phyloP scores from a whole-genome alignment of 2,113 vertebrate genomes.

The Microcebus griseorufus region DNA sequence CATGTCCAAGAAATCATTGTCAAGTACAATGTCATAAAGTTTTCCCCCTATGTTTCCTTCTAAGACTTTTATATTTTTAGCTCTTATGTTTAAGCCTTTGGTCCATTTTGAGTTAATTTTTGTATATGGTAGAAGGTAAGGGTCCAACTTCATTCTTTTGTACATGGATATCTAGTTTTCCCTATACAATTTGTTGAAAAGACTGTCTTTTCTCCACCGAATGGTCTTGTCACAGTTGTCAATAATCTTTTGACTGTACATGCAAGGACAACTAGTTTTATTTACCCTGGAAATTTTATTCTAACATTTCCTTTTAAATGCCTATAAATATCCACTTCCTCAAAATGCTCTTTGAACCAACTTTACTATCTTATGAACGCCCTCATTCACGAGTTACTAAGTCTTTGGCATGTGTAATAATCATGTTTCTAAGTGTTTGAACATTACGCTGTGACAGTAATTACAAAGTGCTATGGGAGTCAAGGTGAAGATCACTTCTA shows the following conservation, averaged over 20 bases:
- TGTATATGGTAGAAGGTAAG: not conserved
- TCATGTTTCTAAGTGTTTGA: not conserved
- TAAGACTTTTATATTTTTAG: not conserved
- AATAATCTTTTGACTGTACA: constrained; percentile 3
- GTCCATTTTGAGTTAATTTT: not conserved
- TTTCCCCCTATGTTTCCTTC: not conserved
- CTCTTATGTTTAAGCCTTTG: not conserved
- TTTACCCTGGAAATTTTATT: not conserved
- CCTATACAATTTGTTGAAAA: not conserved
- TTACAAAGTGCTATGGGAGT: not conserved
- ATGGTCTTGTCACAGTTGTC: not conserved
- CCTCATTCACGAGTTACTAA: not conserved
- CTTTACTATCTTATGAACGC: not conserved
- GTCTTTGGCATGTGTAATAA: not conserved
- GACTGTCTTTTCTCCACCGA: not conserved
- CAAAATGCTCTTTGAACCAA: not conserved
- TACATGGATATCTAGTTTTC: not conserved
- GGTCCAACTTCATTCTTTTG: not conserved
- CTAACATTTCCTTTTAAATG: not conserved
- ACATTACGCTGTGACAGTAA: not conserved
- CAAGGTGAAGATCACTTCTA: not conserved
- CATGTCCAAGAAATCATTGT: not conserved
- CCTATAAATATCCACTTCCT: not conserved
- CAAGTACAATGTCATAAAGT: not conserved
- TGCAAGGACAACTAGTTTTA: not conserved